Evolutionary conservation across 2,113 vertebrate species (phyloP), one percentile per base, ranked within the genome.

Genomic region (Mustela nigripes): DNA sequence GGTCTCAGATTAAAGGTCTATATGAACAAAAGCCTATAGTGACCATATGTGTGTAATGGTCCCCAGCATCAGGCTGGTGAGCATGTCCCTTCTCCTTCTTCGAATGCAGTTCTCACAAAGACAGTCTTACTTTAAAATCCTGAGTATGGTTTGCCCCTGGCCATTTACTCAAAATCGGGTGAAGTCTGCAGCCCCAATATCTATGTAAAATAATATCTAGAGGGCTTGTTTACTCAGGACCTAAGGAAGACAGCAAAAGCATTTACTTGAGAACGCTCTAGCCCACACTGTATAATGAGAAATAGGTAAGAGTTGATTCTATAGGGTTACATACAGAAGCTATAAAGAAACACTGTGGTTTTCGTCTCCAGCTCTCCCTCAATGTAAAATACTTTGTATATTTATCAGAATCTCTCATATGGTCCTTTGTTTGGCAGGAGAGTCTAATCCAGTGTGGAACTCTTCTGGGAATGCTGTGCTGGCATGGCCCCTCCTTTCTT

Each of bases 31-130:
- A 78, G 15, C 42, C 39, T 11, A 12, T 31, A 0, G 1, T 48
- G 2, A 1, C 22, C 3, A 0, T 19, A 9, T 21, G 14, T 1
- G 11, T 45, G 42, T 28, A 2, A 11, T 28, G 4, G 10, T 14
- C 14, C n/a, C 69, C 18, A 3, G 9, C 58, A n/a, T 65, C 45
- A 21, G 0, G 1, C 2, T 31, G 12, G n/a, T 33, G 22, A 31
- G 15, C 11, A 6, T 4, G 14, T 0, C 24, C 21, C 45, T 73
- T 14, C n/a, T 2, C 7, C 14, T 82, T 63, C 14, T 26, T n/a
- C 31, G 11, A 42, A 16, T 56, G 16, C 18, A 81, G 26, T 50
- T 58, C 14, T 85, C 7, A 45, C 19, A 45, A 88, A 48, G 1
- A 53, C 69, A 53, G 45, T 69, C 5, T 42, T 3, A 24, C 53